These are phyloP conservation scores for Drosophila melanosoma DNA, from an alignment of 2,888 invertebrate genomes.

Conservation along the genomic window DNA sequence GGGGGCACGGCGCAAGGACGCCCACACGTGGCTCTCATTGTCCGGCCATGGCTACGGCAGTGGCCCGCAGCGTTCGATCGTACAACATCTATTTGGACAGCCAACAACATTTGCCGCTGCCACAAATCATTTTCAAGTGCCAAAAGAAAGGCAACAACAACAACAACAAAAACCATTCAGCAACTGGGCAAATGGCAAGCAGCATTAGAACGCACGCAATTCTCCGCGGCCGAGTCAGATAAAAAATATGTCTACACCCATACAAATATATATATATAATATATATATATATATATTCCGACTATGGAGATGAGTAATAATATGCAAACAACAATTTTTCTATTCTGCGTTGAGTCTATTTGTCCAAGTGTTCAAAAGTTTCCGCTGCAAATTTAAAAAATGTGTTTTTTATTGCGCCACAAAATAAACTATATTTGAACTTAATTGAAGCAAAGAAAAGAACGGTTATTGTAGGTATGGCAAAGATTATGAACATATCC, in stretches of 20 bases:
- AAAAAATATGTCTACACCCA: constrained; percentile 25
- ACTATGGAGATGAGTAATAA: constrained; percentile 26
- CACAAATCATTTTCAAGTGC: constrained; percentile 79
- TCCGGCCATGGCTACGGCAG: constrained; percentile 34
- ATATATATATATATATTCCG: constrained; percentile 8
- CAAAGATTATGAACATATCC: not conserved
- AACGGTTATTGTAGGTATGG: not conserved
- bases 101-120: constrained; percentile 64
- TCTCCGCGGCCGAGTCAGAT: constrained; percentile 38
- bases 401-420: not conserved
- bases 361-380: constrained; percentile 33
- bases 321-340: constrained; percentile 33
- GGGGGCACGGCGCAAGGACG: constrained; percentile 28
- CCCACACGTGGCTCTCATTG: constrained; percentile 58
- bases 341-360: constrained; percentile 24
- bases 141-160: constrained; percentile 43
- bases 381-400: constrained; percentile 40
- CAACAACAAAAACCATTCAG: constrained; percentile 26
- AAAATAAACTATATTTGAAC: not conserved
- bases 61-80: constrained; percentile 38
- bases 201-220: constrained; percentile 69
- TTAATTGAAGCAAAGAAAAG: not conserved
- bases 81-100: constrained; percentile 54
- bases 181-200: constrained; percentile 24
- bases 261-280: not conserved